A percentile compares a stretch with the other conserved stretches of the same genome.
These are phyloP conservation scores for Pseudomyrmex concolor DNA, from an alignment of 1,140 invertebrate genomes.

Conservation along the genomic window DNA sequence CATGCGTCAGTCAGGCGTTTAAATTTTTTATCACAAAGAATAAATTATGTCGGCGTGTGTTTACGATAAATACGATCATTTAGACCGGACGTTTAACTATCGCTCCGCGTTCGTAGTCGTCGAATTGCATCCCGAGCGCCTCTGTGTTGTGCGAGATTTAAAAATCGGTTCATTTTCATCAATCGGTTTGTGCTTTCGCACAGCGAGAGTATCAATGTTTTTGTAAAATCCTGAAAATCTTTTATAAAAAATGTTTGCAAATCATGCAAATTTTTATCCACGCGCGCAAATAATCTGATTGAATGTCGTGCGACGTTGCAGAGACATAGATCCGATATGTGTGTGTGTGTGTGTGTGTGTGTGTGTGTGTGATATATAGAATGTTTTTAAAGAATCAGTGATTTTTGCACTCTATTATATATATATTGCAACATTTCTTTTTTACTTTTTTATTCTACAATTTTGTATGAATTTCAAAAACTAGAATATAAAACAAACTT, in stretches of 20 bases:
- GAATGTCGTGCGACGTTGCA: not conserved
- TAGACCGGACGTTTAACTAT: not conserved
- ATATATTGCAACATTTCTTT: too few species aligned
- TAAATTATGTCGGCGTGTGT: not conserved
- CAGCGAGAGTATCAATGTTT: not conserved
- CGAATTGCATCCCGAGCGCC: not conserved
- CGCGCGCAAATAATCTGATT: not conserved
- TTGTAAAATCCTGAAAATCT: not conserved
- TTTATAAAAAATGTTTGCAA: not conserved
- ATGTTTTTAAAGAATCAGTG: not conserved
- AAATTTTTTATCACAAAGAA: slow-evolving; percentile 23
- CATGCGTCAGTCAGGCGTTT: slow-evolving; percentile 1
- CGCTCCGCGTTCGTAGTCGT: too few species aligned
- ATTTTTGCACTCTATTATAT: too few species aligned
- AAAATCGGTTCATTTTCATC: not conserved
- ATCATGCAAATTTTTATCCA: not conserved
- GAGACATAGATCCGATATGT: not conserved
- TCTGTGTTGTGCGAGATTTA: not conserved
- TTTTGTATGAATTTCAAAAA: too few species aligned
- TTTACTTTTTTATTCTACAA: too few species aligned
- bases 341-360: not conserved
- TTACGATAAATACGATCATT: slow-evolving; percentile 16
- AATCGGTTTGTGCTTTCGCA: not conserved
- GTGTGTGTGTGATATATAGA: not conserved
- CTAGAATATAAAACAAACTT: too few species aligned